Conservation (phyloP, 1,140 invertebrate genomes). For the Panulirus ornatus region DNA sequence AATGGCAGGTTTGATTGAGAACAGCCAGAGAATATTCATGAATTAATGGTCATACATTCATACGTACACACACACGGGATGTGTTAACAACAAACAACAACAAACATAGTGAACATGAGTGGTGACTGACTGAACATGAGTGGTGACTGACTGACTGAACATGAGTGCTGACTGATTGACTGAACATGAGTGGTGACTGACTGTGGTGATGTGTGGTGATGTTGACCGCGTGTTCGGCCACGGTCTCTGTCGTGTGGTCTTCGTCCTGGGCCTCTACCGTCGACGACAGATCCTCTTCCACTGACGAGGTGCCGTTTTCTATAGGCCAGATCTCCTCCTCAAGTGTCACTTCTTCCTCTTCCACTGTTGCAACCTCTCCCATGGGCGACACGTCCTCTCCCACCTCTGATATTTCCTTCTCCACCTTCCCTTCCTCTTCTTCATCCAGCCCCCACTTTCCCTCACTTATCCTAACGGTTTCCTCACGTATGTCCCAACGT, state of each 20-base stretch:
- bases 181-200: background rate
- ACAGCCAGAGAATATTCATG: background rate
- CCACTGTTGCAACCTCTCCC: background rate
- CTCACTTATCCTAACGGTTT: background rate
- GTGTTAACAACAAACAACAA: background rate
- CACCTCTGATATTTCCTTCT: conserved; percentile 9
- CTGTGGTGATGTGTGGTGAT: conserved; percentile 27
- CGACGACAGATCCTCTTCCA: background rate
- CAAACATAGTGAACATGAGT: background rate
- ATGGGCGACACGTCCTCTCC: background rate
- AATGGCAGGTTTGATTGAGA: background rate
- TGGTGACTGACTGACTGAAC: background rate
- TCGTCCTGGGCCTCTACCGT: background rate
- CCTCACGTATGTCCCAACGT: background rate
- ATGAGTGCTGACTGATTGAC: conserved; percentile 6
- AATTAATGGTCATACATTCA: background rate
- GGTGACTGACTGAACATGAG: background rate
- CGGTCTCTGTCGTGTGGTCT: background rate
- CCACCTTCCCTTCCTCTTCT: conserved; percentile 11
- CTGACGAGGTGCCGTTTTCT: too few relatives aligned
- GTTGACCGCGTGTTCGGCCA: conserved; percentile 35
- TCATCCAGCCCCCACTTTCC: background rate
- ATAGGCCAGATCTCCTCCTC: background rate
- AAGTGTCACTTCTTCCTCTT: background rate
- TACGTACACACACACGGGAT: background rate